These are phyloP conservation scores for Oryzias woworae DNA, from an alignment of 2,113 vertebrate genomes.

Conservation along the genomic window DNA sequence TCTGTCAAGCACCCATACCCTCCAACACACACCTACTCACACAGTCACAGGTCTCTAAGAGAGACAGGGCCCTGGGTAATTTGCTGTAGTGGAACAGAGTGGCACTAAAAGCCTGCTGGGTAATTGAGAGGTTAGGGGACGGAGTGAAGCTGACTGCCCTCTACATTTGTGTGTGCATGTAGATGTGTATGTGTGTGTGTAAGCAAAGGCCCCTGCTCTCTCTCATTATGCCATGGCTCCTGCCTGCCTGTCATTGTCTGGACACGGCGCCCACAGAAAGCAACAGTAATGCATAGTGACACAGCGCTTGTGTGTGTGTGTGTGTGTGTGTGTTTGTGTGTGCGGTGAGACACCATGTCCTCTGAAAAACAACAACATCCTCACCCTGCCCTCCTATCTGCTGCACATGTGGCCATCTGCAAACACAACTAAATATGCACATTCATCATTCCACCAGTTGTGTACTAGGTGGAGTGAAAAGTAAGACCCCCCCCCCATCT, in stretches of 20 bases:
- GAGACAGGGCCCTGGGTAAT: slow-evolving; percentile 88
- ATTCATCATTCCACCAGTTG: no score
- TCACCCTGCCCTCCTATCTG: slow-evolving; percentile 48
- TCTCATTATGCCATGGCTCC: slow-evolving; percentile 88
- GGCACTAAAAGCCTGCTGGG: slow-evolving; percentile 94
- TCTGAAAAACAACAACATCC: slow-evolving; percentile 76
- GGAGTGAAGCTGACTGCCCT: slow-evolving; percentile 74
- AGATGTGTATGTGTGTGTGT: slow-evolving; percentile 27
- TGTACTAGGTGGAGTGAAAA: no score
- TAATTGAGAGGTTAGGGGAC: slow-evolving; percentile 90
- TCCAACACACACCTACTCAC: slow-evolving; percentile 38
- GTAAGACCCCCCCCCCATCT: no score
- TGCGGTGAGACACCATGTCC: slow-evolving; percentile 80
- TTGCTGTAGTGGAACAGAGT: slow-evolving; percentile 88
- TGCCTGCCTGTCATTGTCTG: slow-evolving; percentile 84
- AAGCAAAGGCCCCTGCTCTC: slow-evolving; percentile 76
- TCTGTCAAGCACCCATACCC: slow-evolving; percentile 61
- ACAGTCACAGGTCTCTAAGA: slow-evolving; percentile 82
- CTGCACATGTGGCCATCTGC: slow-evolving; percentile 52
- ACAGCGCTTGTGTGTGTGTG: slow-evolving; percentile 63
- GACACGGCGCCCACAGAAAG: slow-evolving; percentile 79
- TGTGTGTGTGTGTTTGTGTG: slow-evolving; percentile 51
- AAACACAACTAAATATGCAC: slow-evolving; percentile 35
- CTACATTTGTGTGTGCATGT: slow-evolving; percentile 44
- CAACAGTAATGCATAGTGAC: slow-evolving; percentile 85